These are phyloP conservation scores for Ia io DNA, from an alignment of 2,113 vertebrate genomes.

Conservation along the genomic window DNA sequence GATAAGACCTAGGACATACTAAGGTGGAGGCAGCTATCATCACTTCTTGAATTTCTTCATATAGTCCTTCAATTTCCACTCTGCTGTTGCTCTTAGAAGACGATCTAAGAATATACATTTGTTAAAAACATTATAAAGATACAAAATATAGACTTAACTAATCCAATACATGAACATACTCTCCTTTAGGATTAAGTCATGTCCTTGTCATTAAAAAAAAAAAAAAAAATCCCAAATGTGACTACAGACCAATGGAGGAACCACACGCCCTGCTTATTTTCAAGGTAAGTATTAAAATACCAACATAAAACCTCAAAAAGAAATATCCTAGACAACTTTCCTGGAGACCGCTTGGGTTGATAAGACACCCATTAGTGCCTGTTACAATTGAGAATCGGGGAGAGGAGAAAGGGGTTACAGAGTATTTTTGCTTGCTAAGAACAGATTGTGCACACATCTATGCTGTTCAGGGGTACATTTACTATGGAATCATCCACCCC, in stretches of 20 bases:
- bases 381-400: not conserved
- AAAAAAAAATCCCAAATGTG: not conserved
- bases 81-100: not conserved
- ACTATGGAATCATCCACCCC: slow-evolving; percentile 16
- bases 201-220: not conserved
- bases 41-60: not conserved
- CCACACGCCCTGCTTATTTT: not conserved
- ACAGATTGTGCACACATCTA: not conserved
- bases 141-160: not conserved
- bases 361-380: not conserved
- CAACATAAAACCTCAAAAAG: not conserved
- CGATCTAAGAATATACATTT: not conserved
- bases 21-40: not conserved
- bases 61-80: not conserved
- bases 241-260: not conserved
- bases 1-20: not conserved
- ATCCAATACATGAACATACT: not conserved
- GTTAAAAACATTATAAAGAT: not conserved
- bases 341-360: not conserved
- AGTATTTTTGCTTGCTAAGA: not conserved
- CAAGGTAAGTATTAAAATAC: not conserved
- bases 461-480: not conserved
- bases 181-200: not conserved
- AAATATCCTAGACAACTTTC: not conserved
- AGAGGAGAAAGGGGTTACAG: not conserved